Evolutionary conservation across 2,888 invertebrate genomes (phyloP), one percentile per base, ranked within the genome.

Genomic region (Pollenia amentaria): DNA sequence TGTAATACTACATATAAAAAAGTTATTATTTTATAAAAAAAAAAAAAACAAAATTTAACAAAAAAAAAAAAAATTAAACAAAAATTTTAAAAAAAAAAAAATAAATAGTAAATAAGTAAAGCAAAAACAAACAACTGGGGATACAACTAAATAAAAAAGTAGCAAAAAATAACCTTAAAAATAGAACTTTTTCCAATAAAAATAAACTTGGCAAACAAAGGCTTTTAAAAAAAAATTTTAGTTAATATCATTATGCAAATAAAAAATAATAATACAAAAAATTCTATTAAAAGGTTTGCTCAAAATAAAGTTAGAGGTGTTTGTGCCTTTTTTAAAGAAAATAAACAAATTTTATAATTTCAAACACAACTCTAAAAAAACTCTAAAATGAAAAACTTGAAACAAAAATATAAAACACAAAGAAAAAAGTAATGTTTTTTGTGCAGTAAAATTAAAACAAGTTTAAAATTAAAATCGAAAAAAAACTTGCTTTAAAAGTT

Each of bases 251-350:
- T 29, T 29, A 29, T 29, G 29, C 29, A 29, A 6, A 6, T 6
- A 29, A 29, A 29, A 2, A 21, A 29, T 6, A 29, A 29, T 3
- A 3, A 29, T 3, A 2, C 1, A 29, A 29, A 1, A 29, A 29
- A 29, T 6, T 29, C 4, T 29, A 29, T 29, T 29, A 6, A 29
- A 29, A 4, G 29, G 3, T 29, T 29, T 29, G 29, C 29, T 29
- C 29, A 29, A 29, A 29, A 29, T 29, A 42, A 40, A 73, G 42
- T 8, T 42, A 69, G 64, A 69, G 70, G 44, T 83, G 44, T 81
- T 73, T 81, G 81, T 81, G 81, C 81, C 81, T 81, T 81, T 72
- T 79, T 67, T 48, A 10, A 3, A 77, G 38, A 78, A 72, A 60
- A 65, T 46, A 9, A 75, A 73, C 55, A 77, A 67, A 42, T 67